phyloP scores from a whole-genome alignment of 2,113 vertebrate genomes.

The Amia ocellicauda region DNA sequence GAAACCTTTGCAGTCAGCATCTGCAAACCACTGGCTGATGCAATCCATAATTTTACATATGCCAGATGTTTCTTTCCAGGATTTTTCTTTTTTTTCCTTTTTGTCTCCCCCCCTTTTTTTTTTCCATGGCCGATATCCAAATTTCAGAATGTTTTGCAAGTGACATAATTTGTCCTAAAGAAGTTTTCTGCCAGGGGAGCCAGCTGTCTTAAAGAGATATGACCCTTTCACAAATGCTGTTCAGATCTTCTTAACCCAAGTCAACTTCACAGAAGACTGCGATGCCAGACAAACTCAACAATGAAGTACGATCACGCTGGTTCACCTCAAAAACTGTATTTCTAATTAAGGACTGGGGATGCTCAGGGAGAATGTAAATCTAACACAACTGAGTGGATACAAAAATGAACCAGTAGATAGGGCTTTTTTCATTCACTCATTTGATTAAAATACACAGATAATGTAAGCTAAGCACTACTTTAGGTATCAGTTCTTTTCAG shows the following conservation, averaged over 20 bases:
- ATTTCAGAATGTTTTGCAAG: slow-evolving; percentile 46
- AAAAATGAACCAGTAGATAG: slow-evolving; percentile 6
- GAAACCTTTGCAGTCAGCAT: slow-evolving; percentile 53
- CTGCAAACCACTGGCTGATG: slow-evolving; percentile 51
- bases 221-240: slow-evolving; percentile 31
- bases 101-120: slow-evolving; percentile 26
- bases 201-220: slow-evolving; percentile 32
- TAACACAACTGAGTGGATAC: not conserved
- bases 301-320: not conserved
- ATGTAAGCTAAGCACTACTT: not conserved
- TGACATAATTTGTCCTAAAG: slow-evolving; percentile 54
- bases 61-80: slow-evolving; percentile 35
- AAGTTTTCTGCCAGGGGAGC: slow-evolving; percentile 29
- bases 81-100: slow-evolving; percentile 27
- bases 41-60: slow-evolving; percentile 29
- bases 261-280: slow-evolving; percentile 1
- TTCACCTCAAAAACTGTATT: not conserved
- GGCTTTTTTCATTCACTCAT: not conserved
- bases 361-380: not conserved
- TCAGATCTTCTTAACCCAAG: not conserved
- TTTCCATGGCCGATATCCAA: slow-evolving; percentile 48
- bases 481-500: too few species aligned
- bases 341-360: not conserved
- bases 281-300: not conserved
- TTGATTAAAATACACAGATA: not conserved